A percentile compares a stretch with the other conserved stretches of the same genome.
phyloP scores from a whole-genome alignment of 2,888 invertebrate genomes.

The Napeogenes inachia region DNA sequence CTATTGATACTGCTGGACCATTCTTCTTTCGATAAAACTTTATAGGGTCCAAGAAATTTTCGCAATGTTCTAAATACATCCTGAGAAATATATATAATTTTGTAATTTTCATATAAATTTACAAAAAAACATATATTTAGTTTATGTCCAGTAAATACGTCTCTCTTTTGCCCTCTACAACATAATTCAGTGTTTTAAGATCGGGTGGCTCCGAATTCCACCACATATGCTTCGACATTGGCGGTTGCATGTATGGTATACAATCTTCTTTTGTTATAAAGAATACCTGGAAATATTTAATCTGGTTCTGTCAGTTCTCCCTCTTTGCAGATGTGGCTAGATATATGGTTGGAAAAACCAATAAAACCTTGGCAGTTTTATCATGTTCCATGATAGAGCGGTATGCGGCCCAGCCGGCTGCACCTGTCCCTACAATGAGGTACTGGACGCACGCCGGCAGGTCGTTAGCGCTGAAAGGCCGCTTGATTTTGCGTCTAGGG shows the following conservation, averaged over 20 bases:
- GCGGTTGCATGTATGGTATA: constrained; percentile 52
- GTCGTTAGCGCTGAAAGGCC: constrained; percentile 49
- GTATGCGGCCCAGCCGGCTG: constrained; percentile 67
- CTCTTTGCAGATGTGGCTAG: not conserved
- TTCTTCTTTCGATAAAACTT: constrained; percentile 55
- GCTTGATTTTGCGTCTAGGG: constrained; percentile 51
- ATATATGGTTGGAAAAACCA: too few species aligned
- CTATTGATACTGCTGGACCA: constrained; percentile 63
- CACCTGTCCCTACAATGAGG: constrained; percentile 59
- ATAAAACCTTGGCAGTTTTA: constrained; percentile 54
- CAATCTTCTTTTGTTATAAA: constrained; percentile 60
- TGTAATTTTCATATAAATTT: not conserved
- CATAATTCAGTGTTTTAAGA: constrained; percentile 43
- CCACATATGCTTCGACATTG: constrained; percentile 66
- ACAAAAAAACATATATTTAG: not conserved
- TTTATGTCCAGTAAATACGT: constrained; percentile 39
- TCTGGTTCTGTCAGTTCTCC: not conserved
- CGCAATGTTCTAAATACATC: constrained; percentile 49
- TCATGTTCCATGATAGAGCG: constrained; percentile 58
- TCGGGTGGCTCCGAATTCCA: constrained; percentile 61
- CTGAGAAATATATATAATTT: constrained; percentile 33
- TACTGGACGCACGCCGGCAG: constrained; percentile 67
- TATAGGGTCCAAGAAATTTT: constrained; percentile 54
- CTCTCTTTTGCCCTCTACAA: constrained; percentile 41
- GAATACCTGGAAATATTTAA: constrained; percentile 50